Conservation (phyloP, 2,113 vertebrate genomes). For the Callionymus lyra region DNA sequence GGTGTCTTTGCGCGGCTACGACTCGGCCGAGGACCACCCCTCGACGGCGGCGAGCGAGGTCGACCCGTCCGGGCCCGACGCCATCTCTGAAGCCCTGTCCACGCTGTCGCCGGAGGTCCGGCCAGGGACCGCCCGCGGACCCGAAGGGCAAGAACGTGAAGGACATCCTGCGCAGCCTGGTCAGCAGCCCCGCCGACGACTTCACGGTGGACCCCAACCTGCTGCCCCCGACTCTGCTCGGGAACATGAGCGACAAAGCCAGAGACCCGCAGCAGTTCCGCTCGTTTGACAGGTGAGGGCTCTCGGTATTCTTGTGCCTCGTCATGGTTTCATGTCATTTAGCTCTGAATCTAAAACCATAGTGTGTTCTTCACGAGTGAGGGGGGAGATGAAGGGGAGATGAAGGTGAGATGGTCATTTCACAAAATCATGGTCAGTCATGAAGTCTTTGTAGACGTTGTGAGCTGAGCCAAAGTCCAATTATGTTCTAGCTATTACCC, state of each 20-base stretch:
- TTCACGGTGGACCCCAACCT: conserved; percentile 73
- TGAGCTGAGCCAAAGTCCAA: no score
- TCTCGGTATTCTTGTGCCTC: no score
- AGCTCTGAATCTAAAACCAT: no score
- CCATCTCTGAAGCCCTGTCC: conserved; percentile 83
- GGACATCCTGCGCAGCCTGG: conserved; percentile 91
- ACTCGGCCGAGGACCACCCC: conserved; percentile 76
- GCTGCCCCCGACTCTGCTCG: conserved; percentile 77
- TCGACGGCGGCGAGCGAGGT: conserved; percentile 40
- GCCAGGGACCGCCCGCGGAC: conserved; percentile 73
- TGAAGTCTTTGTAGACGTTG: no score
- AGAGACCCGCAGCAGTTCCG: conserved; percentile 75
- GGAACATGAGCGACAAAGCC: conserved; percentile 66
- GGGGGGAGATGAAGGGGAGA: no score
- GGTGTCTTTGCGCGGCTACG: conserved; percentile 63
- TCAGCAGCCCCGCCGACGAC: conserved; percentile 76
- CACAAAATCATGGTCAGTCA: no score
- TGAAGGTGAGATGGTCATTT: no score
- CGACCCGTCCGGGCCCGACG: conserved; percentile 73
- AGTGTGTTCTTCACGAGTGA: no score
- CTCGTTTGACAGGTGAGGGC: conserved; percentile 88
- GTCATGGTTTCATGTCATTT: no score
- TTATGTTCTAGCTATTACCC: no score
- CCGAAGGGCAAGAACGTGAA: conserved; percentile 83
- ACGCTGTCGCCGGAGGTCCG: conserved; percentile 86